Evolutionary conservation across 1,140 invertebrate genomes (phyloP), one percentile per base, ranked within the genome.

Genomic region (Physella acuta): DNA sequence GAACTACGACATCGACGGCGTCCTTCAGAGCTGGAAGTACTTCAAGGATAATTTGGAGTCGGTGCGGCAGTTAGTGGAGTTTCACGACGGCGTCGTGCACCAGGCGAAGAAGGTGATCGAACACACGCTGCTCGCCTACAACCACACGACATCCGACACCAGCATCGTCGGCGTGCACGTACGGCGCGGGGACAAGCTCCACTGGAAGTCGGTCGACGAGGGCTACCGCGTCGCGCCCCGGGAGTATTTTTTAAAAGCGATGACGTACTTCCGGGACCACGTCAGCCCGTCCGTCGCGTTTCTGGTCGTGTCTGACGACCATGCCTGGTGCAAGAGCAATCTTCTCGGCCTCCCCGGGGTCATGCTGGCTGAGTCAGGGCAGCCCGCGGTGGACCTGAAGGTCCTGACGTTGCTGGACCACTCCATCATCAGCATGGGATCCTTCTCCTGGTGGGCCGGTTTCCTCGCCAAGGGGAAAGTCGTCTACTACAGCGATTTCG

Each of bases 21-120:
- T 77, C 59, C 74, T 79, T 26, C 73, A 79, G 58, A 76, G 75
- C 1, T 79, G 77, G 76, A 73, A 72, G 52, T 81, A 81, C 61
- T 81, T 76, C 51, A 67, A 71, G 14, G 49, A 74, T 14, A 53
- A 72, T 24, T 37, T 65, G 36, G n/a, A 73, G 1, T 49, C 33
- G 1, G 37, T 81, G n/a, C 58, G 71, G 20, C n/a, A 76, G 37
- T 66, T 68, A 3, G 70, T 81, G 11, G 66, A 33, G 52, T 77
- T 81, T 52, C 72, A 73, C 20, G 61, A 67, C 5, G 31, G 44
- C 1, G 59, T 81, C n/a, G 31, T 34, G 11, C 39, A 24, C 1
- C 39, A 65, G 49, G 74, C 75, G 0, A 49, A 69, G 26, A 28
- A 33, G 24, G 34, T 69, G 4, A 61, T 75, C 26, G 44, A 37